Conservation (phyloP, 2,888 invertebrate species). For the Ennomos erosarius region DNA sequence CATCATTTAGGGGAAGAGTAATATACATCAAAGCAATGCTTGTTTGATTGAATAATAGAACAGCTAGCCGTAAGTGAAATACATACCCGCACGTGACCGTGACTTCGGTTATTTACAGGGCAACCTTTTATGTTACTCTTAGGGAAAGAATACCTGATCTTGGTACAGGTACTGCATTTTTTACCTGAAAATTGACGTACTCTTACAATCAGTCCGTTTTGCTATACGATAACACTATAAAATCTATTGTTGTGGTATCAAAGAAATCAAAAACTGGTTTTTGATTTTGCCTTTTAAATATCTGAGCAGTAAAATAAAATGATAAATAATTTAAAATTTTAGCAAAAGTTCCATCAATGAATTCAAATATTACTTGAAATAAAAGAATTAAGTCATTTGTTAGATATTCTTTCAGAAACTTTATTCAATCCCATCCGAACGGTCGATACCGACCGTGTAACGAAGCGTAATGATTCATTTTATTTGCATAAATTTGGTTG, state of each 20-base stretch:
- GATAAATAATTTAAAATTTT: not conserved
- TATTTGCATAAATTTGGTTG: conserved; percentile 80
- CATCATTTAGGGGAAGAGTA: conserved; percentile 67
- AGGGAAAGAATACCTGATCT: not conserved
- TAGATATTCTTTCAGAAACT: conserved; percentile 62
- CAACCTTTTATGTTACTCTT: conserved; percentile 26
- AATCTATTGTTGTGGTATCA: too few relatives aligned
- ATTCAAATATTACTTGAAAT: conserved; percentile 35
- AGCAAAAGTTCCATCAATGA: conserved; percentile 2
- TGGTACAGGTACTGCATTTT: not conserved
- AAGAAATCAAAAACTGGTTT: too few relatives aligned
- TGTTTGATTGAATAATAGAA: conserved; percentile 71
- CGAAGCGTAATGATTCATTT: conserved; percentile 77
- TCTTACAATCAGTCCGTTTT: too few relatives aligned
- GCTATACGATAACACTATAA: too few relatives aligned
- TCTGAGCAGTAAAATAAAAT: too few relatives aligned
- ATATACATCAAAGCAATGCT: conserved; percentile 67
- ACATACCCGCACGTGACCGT: conserved; percentile 49
- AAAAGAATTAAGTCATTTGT: conserved; percentile 63
- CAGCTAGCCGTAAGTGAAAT: conserved; percentile 48
- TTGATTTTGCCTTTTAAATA: too few relatives aligned
- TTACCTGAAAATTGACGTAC: too few relatives aligned
- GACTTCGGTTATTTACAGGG: conserved; percentile 40
- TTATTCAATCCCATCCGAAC: conserved; percentile 68
- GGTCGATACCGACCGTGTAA: conserved; percentile 69